phyloP scores from a whole-genome alignment of 2,888 invertebrate species.

The Tupiocoris notatus region DNA sequence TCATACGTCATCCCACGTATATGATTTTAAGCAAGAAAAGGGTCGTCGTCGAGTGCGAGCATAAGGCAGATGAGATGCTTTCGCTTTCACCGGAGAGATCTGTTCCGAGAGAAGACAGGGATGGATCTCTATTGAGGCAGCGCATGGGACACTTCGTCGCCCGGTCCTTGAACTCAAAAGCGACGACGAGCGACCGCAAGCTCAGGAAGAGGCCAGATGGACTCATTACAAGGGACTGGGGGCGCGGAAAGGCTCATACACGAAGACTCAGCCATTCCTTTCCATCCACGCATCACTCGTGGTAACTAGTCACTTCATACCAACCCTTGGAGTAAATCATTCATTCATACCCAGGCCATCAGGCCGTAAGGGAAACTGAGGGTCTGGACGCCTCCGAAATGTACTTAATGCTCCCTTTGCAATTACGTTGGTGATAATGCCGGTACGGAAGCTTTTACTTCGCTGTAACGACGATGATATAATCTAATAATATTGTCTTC shows the following conservation, averaged over 20 bases:
- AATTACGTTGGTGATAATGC: neutral
- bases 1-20: neutral
- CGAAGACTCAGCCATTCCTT: neutral
- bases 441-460: neutral
- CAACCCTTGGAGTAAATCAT: neutral
- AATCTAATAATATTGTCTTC: neutral
- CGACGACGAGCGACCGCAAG: neutral
- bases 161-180: neutral
- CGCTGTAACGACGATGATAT: neutral
- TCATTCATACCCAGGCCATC: neutral
- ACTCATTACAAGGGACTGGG: neutral
- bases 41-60: neutral
- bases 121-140: neutral
- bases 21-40: neutral
- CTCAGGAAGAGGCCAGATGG: neutral
- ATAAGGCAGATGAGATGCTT: neutral
- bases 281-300: neutral
- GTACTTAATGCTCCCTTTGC: neutral
- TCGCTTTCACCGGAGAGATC: neutral
- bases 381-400: neutral
- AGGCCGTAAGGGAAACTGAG: neutral
- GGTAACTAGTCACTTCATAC: neutral
- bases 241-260: neutral
- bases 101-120: neutral
- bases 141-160: too few species aligned